Conservation (phyloP, 2,888 invertebrate genomes). For the Prionchulus punctatus region DNA sequence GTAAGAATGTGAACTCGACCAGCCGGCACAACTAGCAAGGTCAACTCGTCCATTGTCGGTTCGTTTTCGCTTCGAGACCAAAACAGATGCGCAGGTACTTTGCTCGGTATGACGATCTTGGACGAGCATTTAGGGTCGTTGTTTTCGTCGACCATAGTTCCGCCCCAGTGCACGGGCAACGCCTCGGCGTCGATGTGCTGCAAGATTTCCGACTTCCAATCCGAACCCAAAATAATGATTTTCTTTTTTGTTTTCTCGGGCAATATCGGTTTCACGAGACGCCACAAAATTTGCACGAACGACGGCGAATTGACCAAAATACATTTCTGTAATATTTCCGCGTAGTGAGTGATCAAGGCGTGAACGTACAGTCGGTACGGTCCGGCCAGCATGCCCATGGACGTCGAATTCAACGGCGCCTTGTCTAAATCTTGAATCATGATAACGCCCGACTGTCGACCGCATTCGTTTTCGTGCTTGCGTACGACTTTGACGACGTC, state of each 20-base stretch:
- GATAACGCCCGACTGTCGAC: too few relatives aligned
- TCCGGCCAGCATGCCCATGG: background rate
- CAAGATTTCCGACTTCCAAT: constrained; percentile 14
- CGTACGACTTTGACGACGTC: too few relatives aligned
- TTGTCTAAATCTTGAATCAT: too few relatives aligned
- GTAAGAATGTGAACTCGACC: too few relatives aligned
- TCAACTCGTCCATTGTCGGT: background rate
- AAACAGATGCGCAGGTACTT: background rate
- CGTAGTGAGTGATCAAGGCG: background rate
- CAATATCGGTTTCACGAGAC: background rate
- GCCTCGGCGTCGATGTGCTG: constrained; percentile 16
- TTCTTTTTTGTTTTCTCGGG: constrained; percentile 10
- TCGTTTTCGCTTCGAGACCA: background rate
- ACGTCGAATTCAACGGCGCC: too few relatives aligned
- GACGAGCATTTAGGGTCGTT: constrained; percentile 19
- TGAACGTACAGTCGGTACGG: background rate
- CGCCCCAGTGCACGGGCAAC: constrained; percentile 23
- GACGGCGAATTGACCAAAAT: background rate
- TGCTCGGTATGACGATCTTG: background rate
- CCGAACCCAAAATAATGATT: constrained; percentile 12
- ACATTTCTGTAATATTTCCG: background rate
- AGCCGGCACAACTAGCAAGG: too few relatives aligned
- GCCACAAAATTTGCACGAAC: background rate
- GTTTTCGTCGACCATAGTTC: constrained; percentile 17
- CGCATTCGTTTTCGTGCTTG: too few relatives aligned